Conservation (phyloP, 2,113 vertebrate genomes). For the Entosphenus tridentatus region DNA sequence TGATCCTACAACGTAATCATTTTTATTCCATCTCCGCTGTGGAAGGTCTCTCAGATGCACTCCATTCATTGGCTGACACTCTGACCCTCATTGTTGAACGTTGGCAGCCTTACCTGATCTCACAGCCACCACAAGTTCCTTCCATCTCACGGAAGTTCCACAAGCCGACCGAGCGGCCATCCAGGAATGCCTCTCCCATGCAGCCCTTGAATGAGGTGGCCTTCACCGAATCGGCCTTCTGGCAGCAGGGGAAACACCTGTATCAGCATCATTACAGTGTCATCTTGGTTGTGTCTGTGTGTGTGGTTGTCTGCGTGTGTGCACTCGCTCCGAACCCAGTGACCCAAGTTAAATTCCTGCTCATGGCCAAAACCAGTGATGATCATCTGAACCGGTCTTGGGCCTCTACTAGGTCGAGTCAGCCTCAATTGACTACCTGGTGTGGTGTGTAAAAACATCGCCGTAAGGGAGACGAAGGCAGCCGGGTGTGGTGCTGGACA, state of each 20-base stretch:
- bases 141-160: slow-evolving; percentile 63
- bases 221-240: slow-evolving; percentile 41
- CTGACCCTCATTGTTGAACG: no score
- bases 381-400: no score
- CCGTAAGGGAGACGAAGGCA: no score
- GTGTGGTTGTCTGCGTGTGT: slow-evolving; percentile 16
- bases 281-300: slow-evolving; percentile 6
- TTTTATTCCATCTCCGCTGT: no score
- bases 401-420: no score
- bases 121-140: slow-evolving; percentile 58
- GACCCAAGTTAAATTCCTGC: slow-evolving; percentile 11
- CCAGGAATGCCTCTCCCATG: slow-evolving; percentile 45
- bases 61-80: no score
- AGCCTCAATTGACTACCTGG: no score
- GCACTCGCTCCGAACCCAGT: slow-evolving; percentile 42
- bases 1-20: no score
- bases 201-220: slow-evolving; percentile 57
- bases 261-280: slow-evolving; percentile 34
- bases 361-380: no score
- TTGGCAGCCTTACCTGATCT: slow-evolving; percentile 37
- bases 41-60: no score
- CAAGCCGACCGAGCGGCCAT: slow-evolving; percentile 51
- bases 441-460: no score
- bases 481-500: no score
- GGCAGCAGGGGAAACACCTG: slow-evolving; percentile 7